Conservation (phyloP, 2,797 vertebrate species). For the Phalanger gymnotis region DNA sequence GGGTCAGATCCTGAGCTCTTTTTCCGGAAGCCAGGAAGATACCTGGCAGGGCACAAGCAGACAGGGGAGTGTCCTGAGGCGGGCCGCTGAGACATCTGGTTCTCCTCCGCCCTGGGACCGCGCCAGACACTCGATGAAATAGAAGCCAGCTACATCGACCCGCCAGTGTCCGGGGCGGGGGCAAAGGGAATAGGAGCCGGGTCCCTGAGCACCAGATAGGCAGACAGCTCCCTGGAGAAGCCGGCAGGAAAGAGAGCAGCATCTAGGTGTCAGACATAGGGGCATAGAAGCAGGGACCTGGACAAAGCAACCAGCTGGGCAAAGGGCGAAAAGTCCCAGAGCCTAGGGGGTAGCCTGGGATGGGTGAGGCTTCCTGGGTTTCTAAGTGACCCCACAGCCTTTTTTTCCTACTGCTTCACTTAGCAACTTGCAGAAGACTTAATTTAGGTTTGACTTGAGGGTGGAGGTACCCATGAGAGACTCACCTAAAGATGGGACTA, state of each 20-base stretch:
- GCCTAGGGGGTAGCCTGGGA: background rate
- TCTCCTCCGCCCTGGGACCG: background rate
- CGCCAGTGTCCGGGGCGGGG: no score
- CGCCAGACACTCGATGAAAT: fast-evolving
- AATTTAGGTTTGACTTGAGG: background rate
- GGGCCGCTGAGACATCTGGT: no score
- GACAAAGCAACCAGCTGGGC: background rate
- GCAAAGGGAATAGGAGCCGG: background rate
- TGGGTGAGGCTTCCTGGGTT: background rate
- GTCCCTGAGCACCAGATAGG: background rate
- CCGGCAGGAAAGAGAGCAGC: background rate
- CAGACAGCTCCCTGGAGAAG: background rate
- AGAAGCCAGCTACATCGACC: background rate
- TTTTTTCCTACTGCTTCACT: background rate
- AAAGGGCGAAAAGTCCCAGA: background rate
- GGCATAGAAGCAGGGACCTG: background rate
- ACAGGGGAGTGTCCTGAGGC: no score
- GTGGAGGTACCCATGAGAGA: background rate
- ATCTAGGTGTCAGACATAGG: no score
- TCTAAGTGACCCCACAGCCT: background rate
- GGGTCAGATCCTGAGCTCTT: no score
- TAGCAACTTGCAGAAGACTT: background rate
- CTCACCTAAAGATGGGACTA: background rate
- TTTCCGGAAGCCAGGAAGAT: background rate
- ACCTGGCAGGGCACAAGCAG: fast-evolving